These are phyloP conservation scores for Drosophila incognita DNA, from an alignment of 2,888 invertebrate genomes.

Conservation along the genomic window DNA sequence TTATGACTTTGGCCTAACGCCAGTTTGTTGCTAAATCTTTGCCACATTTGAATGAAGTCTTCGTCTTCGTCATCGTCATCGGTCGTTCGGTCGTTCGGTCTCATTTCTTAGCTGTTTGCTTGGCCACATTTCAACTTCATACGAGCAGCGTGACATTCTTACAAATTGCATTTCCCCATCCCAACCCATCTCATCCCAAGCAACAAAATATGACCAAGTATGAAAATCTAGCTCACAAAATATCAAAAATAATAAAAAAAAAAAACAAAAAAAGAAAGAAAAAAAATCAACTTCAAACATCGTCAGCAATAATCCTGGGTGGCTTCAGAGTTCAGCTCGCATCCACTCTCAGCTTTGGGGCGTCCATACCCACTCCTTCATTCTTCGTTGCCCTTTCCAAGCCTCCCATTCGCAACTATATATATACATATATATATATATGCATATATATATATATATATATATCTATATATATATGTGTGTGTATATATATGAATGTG, in stretches of 20 bases:
- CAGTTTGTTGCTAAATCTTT: slow-evolving; percentile 38
- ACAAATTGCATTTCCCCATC: slow-evolving; percentile 64
- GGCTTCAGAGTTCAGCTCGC: slow-evolving; percentile 17
- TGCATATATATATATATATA: slow-evolving; percentile 13
- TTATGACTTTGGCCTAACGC: slow-evolving; percentile 61
- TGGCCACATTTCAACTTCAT: slow-evolving; percentile 51
- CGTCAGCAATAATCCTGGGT: slow-evolving; percentile 54
- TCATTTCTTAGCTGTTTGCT: slow-evolving; percentile 30
- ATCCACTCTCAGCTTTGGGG: slow-evolving; percentile 6
- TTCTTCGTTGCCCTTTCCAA: background rate
- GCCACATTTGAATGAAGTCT: slow-evolving; percentile 54
- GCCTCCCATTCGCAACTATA: background rate
- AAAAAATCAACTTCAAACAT: slow-evolving; percentile 44
- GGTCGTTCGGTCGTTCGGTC: background rate
- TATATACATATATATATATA: slow-evolving; percentile 3
- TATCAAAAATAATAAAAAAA: slow-evolving; percentile 2
- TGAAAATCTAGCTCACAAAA: slow-evolving; percentile 1
- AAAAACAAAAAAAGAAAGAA: background rate
- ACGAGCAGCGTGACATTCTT: slow-evolving; percentile 61
- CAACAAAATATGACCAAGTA: slow-evolving; percentile 8
- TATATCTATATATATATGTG: slow-evolving; percentile 12
- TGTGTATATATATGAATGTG: background rate
- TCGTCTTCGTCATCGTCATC: background rate
- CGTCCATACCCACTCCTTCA: background rate
- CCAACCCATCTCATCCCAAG: background rate